Base-by-base conservation (phyloP, 1,140 invertebrate genomes). In the Antheraea pernyi region DNA sequence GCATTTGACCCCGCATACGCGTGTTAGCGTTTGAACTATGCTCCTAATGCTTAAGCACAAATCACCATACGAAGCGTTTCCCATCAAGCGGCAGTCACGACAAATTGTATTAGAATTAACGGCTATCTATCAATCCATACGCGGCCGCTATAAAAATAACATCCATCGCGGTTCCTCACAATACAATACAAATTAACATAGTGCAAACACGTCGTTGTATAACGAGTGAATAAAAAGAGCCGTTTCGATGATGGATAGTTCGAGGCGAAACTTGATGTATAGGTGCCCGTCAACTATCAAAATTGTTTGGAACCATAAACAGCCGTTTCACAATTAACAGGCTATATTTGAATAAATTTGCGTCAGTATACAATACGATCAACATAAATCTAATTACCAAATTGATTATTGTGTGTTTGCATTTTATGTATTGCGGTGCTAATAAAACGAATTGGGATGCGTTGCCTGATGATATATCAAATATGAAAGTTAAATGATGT, bases 21-120 rank as follows among this genome's bases (percentile, higher is more conserved):
- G 83, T 88, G 85, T 89, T 88, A 88, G 83, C 85, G 67, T 85
- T 88, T 89, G 87, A 89, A 86, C 89, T 85, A 80, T 80, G 86
- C 87, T 88, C 86, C 83, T 88, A 89, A 89, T 89, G 85, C 79
- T 82, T 72, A 80, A 72, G 79, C 82, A 88, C 86, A 83, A 89
- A 91, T 91, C 85, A 89, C 82, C 80, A 82, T 46, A 22, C 76
- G 75, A 81, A 82, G 79, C 76, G 69, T 81, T 87, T 89, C 84
- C 87, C 85, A 84, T 86, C 81, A 81, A 80, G 75, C 78, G 76
- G 79, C 80, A 87, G 89, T 90, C 88, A 90, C 88, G 89, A 90
- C 85, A 91, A 87, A 87, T 88, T 80, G 84, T 88, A 86, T 86
- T 85, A 87, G 76, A 79, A 84, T 88, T 83, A 88, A 78, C 77